Evolutionary conservation across 2,113 vertebrate species (phyloP), one percentile per base, ranked within the genome.

Genomic region (Tetrax tetrax): DNA sequence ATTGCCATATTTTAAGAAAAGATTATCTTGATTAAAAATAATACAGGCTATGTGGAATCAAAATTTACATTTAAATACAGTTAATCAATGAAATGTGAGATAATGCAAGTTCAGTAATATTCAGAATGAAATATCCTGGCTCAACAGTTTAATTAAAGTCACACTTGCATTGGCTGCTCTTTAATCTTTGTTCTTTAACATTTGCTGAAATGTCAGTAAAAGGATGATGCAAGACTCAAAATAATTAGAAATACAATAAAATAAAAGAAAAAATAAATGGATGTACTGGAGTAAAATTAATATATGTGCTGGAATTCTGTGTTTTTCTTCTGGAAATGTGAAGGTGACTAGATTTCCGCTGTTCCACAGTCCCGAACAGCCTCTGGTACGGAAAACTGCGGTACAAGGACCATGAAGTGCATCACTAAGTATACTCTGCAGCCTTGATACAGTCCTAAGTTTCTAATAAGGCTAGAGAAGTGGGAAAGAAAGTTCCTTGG

Each of bases 91-190:
- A 84, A 90, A 86, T 35, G 75, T 54, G 78, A 87, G 83, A 86
- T 71, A 87, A 92, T 80, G 89, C 14, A 93, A 89, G 37, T n/a
- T 85, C 64, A 95, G 77, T 78, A 93, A 47, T 24, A 95, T 47
- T 78, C 25, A 83, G 66, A 82, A 84, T 47, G 9, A 96, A 65
- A 51, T 83, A 59, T 56, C 9, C 29, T 78, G 37, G 77, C 74
- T 90, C 41, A 76, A 91, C 38, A 45, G 47, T 82, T 72, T 89
- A 90, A 96, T 95, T 92, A 79, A 96, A 95, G 47, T 78, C 69
- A 86, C 33, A 89, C 70, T 93, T 84, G 50, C 33, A 83, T 19
- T 75, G 56, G 50, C 48, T 87, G 43, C 7, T 17, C 51, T 90
- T 90, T 83, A 87, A 83, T 94, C 48, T 65, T 79, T 70, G 28